These are phyloP conservation scores for Triplophysa yarkandensis DNA, from an alignment of 2,797 vertebrate species.

Conservation along the genomic window DNA sequence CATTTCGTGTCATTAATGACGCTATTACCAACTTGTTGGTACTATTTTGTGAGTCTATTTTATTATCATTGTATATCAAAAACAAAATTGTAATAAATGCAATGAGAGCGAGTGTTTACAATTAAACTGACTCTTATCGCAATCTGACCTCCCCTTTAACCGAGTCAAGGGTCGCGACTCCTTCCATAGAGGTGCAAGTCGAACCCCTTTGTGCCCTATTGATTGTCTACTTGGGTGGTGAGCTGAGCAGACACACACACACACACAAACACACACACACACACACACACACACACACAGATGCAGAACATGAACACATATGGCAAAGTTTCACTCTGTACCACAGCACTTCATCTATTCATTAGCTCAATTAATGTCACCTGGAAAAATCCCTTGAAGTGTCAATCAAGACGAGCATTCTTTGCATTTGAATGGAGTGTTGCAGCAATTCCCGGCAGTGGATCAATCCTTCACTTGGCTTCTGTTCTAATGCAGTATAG, in stretches of 20 bases:
- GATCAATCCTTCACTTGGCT: constrained; percentile 34
- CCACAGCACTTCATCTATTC: constrained; percentile 40
- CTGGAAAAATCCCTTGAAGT: constrained; percentile 37
- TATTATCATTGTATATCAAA: no score
- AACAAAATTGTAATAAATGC: neutral
- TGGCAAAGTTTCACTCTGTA: constrained; percentile 12
- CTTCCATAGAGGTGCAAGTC: constrained; percentile 56
- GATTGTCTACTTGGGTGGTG: constrained; percentile 68
- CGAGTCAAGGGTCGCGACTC: constrained; percentile 55
- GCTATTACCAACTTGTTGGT: no score
- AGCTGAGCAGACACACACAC: constrained; percentile 6
- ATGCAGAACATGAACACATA: constrained; percentile 28
- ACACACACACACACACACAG: constrained; percentile 11
- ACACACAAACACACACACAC: constrained; percentile 12
- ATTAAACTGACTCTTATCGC: constrained; percentile 38
- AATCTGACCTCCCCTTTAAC: constrained; percentile 38
- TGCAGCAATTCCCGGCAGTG: constrained; percentile 34
- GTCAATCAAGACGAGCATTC: constrained; percentile 26
- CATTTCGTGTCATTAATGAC: no score
- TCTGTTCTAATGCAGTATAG: neutral
- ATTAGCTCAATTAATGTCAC: constrained; percentile 45
- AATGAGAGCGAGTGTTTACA: constrained; percentile 28
- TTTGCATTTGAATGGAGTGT: constrained; percentile 32
- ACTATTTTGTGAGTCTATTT: no score
- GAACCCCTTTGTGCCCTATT: constrained; percentile 60